phyloP scores from a whole-genome alignment of 2,113 vertebrate genomes.

The Vidua chalybeata region DNA sequence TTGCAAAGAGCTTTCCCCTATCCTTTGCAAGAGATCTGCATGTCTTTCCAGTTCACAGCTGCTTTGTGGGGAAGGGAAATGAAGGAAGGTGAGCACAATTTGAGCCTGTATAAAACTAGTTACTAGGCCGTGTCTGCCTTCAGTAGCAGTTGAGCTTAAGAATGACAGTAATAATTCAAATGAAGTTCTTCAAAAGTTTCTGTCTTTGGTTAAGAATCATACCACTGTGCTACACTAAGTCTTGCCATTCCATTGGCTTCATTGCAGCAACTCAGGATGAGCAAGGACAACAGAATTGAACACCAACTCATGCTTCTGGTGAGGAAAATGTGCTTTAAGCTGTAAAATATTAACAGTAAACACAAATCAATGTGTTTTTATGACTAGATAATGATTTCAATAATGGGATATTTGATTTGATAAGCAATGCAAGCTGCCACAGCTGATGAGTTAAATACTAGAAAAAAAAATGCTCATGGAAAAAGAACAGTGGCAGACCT shows the following conservation, averaged over 20 bases:
- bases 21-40: background rate
- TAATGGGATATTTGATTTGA: conserved; percentile 24
- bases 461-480: background rate
- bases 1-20: background rate
- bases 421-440: background rate
- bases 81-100: background rate
- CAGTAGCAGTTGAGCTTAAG: background rate
- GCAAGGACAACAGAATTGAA: background rate
- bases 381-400: conserved; percentile 16
- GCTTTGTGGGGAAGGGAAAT: background rate
- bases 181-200: background rate
- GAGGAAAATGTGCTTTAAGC: background rate
- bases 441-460: background rate
- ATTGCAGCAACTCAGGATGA: background rate
- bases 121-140: background rate
- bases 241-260: background rate
- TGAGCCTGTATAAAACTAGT: background rate
- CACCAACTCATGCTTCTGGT: background rate
- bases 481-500: background rate
- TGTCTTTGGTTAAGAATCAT: background rate
- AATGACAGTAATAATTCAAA: background rate
- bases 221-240: background rate
- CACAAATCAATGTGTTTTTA: conserved; percentile 12
- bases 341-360: conserved; percentile 43
- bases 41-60: background rate